Conservation (phyloP, 2,797 vertebrate species). For the Macropodus opercularis region DNA sequence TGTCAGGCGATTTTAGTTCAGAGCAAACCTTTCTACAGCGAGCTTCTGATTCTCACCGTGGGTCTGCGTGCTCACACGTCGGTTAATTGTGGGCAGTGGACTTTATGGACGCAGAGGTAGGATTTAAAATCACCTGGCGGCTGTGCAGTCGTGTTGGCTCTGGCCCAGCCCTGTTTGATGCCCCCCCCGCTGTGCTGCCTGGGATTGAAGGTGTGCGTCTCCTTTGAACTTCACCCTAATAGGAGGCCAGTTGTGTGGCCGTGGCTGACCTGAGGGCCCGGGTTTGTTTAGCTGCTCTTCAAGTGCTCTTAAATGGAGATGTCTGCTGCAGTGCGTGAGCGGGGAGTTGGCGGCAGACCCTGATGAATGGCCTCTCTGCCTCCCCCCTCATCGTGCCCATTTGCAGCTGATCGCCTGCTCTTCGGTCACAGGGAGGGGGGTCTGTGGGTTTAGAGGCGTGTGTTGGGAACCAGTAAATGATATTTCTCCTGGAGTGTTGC, state of each 20-base stretch:
- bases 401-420: conserved; percentile 75
- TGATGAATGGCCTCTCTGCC: conserved; percentile 60
- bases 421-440: conserved; percentile 65
- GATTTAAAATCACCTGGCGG: background rate
- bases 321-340: conserved; percentile 36
- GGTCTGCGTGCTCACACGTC: no score
- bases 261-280: conserved; percentile 48
- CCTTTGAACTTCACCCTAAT: conserved; percentile 53
- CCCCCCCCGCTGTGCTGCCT: conserved; percentile 1
- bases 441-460: conserved; percentile 3
- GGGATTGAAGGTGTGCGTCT: conserved; percentile 33
- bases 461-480: conserved; percentile 24
- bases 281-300: conserved; percentile 68
- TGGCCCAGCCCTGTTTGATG: conserved; percentile 38
- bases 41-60: no score
- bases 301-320: conserved; percentile 67
- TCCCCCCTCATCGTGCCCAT: conserved; percentile 45
- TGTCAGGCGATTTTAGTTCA: no score
- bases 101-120: no score
- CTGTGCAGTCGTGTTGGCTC: conserved; percentile 11
- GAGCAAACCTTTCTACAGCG: no score
- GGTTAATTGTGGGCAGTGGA: no score
- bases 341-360: conserved; percentile 28
- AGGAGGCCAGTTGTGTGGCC: conserved; percentile 44
- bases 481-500: conserved; percentile 35